Conservation (phyloP, 2,888 invertebrate species). For the Troglohyphantes excavatus region DNA sequence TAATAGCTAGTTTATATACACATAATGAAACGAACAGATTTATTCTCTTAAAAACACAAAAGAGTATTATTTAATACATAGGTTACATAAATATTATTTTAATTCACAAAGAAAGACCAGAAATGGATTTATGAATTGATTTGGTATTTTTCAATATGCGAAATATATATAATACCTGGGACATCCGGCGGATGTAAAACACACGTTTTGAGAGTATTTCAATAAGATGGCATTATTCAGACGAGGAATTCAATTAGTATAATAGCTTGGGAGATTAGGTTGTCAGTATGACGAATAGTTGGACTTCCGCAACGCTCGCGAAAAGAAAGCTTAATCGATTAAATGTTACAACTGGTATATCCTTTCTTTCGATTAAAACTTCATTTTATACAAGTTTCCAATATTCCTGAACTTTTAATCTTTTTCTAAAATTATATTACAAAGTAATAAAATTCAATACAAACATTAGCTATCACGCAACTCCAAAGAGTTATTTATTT, state of each 20-base stretch:
- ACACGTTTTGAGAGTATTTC: slow-evolving; percentile 6
- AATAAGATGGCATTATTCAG: slow-evolving; percentile 39
- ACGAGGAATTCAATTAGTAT: slow-evolving; percentile 67
- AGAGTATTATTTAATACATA: too few relatives aligned
- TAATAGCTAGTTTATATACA: too few relatives aligned
- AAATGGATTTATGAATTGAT: background rate
- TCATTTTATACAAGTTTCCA: background rate
- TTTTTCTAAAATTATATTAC: background rate
- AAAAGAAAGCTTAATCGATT: slow-evolving; percentile 56
- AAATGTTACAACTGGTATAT: slow-evolving; percentile 30
- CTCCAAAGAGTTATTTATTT: too few relatives aligned
- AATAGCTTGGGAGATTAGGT: slow-evolving; percentile 51
- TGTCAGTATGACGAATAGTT: slow-evolving; percentile 61
- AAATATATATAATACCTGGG: slow-evolving; percentile 16
- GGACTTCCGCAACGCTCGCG: background rate
- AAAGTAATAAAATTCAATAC: too few relatives aligned
- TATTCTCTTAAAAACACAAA: too few relatives aligned
- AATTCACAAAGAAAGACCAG: too few relatives aligned
- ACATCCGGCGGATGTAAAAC: slow-evolving; percentile 1
- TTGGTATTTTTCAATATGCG: background rate
- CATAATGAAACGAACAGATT: too few relatives aligned
- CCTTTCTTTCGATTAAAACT: slow-evolving; percentile 6
- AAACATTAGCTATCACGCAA: too few relatives aligned
- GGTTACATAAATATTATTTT: too few relatives aligned
- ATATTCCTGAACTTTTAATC: background rate